Evolutionary conservation across 2,113 vertebrate species (phyloP), one percentile per base, ranked within the genome.

Genomic region (Neodon shergylaensis): DNA sequence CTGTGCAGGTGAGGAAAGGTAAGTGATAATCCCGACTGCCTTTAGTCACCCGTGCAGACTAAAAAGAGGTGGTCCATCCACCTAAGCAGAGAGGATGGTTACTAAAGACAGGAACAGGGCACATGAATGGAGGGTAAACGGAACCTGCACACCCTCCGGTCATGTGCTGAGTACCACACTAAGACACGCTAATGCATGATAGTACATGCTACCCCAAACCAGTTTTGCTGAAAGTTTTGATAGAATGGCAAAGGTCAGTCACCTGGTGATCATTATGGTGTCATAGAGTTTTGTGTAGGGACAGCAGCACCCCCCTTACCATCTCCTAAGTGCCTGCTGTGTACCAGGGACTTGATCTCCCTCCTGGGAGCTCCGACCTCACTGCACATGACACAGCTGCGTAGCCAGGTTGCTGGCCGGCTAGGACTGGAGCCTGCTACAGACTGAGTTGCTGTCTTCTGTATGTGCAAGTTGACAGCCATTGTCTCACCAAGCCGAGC

Each of bases 351-450:
- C 31, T 4, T 8, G 17, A n/a, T 26, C 3, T 61, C 28, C 72
- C 4, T 77, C 22, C 31, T 19, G 3, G 6, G 36, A 72, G 33
- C 68, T 26, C 31, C 1, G 1, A 61, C 47, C 16, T 7, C 10
- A 2, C 88, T 54, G 36, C 52, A 61, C 47, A 49, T 0, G 39
- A 73, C 11, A 24, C 58, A n/a, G 13, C 19, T 6, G 0, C 44
- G 42, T 28, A n/a, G 5, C 21, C 17, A 36, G 33, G 1, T 28
- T 9, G 28, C 65, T 2, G 7, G 47, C 26, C 1, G 0, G 49
- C 0, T 13, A 9, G 42, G 54, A 12, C 44, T 28, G 42, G 13
- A 21, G 17, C 13, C 79, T 33, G 61, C 66, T 47, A 2, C 7
- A 9, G n/a, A 4, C 0, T 0, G 54, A 65, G 14, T 33, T 3